A percentile compares a stretch with the other conserved stretches of the same genome.
Evolutionary conservation across 2,888 invertebrate species (phyloP).

Genomic region (Erebia palarica): DNA sequence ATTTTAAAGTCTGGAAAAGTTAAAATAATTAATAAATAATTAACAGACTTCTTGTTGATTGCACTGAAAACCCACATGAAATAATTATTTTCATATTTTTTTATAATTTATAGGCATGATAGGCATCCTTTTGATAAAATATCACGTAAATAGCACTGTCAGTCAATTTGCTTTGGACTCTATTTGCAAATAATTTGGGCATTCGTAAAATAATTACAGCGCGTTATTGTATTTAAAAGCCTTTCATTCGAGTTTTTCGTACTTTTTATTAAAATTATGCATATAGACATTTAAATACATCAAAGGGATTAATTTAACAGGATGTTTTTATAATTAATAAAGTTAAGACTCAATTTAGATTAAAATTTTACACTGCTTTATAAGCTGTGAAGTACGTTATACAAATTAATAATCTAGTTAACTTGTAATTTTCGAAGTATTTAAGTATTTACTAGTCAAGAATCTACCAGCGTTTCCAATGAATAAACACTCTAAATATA

Average conservation of each 20-base stretch:
- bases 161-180: conserved; percentile 4
- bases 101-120: not conserved
- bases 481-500: no score
- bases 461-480: no score
- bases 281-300: not conserved
- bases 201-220: not conserved
- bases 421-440: no score
- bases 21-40: no score
- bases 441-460: no score
- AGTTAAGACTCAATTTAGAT: no score
- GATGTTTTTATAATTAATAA: no score
- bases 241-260: not conserved
- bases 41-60: not conserved
- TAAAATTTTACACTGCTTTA: no score
- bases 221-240: not conserved
- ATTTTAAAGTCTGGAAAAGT: no score
- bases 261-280: not conserved
- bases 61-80: not conserved
- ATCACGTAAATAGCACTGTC: conserved; percentile 17
- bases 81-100: conserved; percentile 6
- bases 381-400: no score
- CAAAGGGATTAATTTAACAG: no score
- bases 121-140: not conserved
- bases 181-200: not conserved
- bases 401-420: no score